phyloP scores from a whole-genome alignment of 2,113 vertebrate genomes.

The Peromyscus maniculatus region DNA sequence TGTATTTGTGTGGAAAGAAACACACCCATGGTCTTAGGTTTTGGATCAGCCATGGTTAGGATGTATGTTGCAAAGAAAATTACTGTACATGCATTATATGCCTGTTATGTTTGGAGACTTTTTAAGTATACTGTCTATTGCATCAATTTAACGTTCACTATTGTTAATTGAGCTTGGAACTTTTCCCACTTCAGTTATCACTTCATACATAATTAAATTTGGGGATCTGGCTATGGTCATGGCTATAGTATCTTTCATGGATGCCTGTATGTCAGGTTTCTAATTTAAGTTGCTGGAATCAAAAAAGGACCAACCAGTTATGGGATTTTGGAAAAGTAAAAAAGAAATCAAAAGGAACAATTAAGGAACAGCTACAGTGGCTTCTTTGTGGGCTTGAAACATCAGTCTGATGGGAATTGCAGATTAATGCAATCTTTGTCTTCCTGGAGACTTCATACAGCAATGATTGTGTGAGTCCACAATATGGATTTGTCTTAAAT shows the following conservation, averaged over 20 bases:
- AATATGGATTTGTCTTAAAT: slow-evolving; percentile 63
- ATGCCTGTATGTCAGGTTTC: slow-evolving; percentile 41
- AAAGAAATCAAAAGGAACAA: slow-evolving; percentile 54
- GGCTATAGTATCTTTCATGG: slow-evolving; percentile 45
- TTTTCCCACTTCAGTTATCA: slow-evolving; percentile 60
- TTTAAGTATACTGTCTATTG: slow-evolving; percentile 46
- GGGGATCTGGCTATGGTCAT: not conserved
- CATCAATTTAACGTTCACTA: slow-evolving; percentile 57
- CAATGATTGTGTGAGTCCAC: slow-evolving; percentile 50
- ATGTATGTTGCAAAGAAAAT: slow-evolving; percentile 50
- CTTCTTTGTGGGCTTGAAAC: slow-evolving; percentile 61
- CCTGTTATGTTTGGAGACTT: slow-evolving; percentile 60
- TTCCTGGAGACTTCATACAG: slow-evolving; percentile 58
- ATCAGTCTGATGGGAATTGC: slow-evolving; percentile 31
- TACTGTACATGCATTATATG: slow-evolving; percentile 61
- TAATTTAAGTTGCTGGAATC: slow-evolving; percentile 65
- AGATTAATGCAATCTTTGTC: slow-evolving; percentile 39
- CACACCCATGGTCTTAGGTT: slow-evolving; percentile 28
- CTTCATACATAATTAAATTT: slow-evolving; percentile 70
- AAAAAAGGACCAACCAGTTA: slow-evolving; percentile 45
- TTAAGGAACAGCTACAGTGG: slow-evolving; percentile 51
- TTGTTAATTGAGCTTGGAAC: slow-evolving; percentile 54
- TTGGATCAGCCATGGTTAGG: slow-evolving; percentile 46
- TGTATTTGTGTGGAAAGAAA: slow-evolving; percentile 59
- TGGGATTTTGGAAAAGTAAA: slow-evolving; percentile 23